Conservation (phyloP, 2,797 vertebrate species). For the Scarus forsteni region DNA sequence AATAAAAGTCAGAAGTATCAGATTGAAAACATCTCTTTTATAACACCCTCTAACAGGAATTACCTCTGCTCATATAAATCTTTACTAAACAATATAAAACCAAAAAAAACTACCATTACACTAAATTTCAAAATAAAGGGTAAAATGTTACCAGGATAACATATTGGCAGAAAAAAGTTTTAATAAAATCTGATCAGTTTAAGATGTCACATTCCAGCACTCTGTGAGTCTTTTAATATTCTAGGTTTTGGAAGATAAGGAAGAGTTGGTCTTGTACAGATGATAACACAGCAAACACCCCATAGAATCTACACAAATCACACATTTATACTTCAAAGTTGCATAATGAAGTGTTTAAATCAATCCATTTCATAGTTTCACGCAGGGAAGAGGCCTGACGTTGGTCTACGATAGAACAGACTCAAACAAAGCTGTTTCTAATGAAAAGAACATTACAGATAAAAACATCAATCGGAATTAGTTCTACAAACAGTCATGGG, state of each 20-base stretch:
- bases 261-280: background rate
- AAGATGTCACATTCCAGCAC: background rate
- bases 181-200: too few relatives aligned
- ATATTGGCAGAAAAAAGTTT: too few relatives aligned
- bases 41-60: too few relatives aligned
- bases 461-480: slow-evolving; percentile 35
- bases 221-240: too few relatives aligned
- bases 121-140: too few relatives aligned
- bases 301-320: background rate
- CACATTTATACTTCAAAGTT: background rate
- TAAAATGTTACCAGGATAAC: too few relatives aligned
- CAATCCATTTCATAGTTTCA: background rate
- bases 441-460: slow-evolving; percentile 23
- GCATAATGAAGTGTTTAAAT: background rate
- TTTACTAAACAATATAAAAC: too few relatives aligned
- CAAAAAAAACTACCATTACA: too few relatives aligned
- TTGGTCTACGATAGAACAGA: background rate
- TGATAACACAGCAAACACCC: background rate
- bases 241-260: background rate
- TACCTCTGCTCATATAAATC: too few relatives aligned
- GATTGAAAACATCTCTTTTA: too few relatives aligned
- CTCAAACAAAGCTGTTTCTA: background rate
- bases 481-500: slow-evolving; percentile 30
- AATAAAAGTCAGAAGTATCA: too few relatives aligned
- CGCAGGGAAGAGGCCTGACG: background rate